Conservation (phyloP, 2,113 vertebrate species). For the Lucifuga dentata region DNA sequence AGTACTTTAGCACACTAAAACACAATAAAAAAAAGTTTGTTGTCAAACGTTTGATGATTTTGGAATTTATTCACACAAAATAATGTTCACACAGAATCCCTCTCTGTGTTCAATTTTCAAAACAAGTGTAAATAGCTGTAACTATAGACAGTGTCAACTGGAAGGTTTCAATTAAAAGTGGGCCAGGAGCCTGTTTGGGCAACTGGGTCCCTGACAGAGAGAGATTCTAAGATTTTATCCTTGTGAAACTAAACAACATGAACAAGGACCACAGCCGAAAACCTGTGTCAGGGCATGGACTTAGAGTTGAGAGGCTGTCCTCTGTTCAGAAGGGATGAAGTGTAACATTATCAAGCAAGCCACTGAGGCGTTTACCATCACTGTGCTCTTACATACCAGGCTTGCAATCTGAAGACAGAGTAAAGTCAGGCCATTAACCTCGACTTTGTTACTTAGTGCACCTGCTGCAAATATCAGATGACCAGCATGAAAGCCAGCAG, state of each 20-base stretch:
- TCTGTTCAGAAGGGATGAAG: constrained; percentile 49
- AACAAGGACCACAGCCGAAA: constrained; percentile 41
- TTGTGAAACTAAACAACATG: constrained; percentile 25
- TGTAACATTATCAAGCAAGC: constrained; percentile 61
- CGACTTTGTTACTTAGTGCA: constrained; percentile 58
- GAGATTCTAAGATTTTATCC: constrained; percentile 33
- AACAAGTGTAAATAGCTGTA: constrained; percentile 35
- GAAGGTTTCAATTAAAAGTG: background rate
- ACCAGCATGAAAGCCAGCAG: constrained; percentile 46
- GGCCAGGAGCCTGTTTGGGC: constrained; percentile 1
- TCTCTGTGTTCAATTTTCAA: constrained; percentile 11
- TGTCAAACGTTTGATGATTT: too few species aligned
- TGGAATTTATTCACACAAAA: background rate
- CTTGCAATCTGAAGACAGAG: constrained; percentile 34
- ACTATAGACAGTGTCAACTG: constrained; percentile 16
- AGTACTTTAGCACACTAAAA: too few species aligned
- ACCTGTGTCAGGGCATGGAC: constrained; percentile 2
- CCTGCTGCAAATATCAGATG: constrained; percentile 58
- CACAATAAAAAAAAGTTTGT: too few species aligned
- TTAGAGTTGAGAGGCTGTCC: constrained; percentile 31
- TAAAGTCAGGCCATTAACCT: constrained; percentile 49
- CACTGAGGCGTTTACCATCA: constrained; percentile 50
- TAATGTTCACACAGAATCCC: background rate
- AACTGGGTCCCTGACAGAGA: constrained; percentile 3
- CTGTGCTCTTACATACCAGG: constrained; percentile 49